Conservation (phyloP, 2,888 invertebrate genomes). For the Ecliptopera silaceata region DNA sequence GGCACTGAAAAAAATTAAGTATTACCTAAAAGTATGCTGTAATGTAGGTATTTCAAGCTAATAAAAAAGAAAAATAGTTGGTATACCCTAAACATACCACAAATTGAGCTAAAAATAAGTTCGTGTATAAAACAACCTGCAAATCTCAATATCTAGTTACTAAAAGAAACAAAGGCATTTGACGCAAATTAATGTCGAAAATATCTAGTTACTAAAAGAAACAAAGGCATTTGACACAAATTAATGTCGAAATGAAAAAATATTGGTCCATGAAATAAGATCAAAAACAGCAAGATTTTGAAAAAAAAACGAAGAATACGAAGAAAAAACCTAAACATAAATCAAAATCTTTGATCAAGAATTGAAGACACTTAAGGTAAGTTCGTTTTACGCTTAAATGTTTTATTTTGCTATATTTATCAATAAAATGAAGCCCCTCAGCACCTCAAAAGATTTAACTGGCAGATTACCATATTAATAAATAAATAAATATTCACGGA, state of each 20-base stretch:
- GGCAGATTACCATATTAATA: no score
- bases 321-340: conserved; percentile 16
- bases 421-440: no score
- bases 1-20: no score
- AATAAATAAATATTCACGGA: no score
- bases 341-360: conserved; percentile 4
- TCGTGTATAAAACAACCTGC: neutral
- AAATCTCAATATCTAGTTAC: neutral
- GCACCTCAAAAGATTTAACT: no score
- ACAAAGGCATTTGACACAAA: neutral
- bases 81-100: neutral
- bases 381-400: neutral
- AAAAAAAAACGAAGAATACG: conserved; percentile 1
- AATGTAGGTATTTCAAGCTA: no score
- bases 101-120: neutral
- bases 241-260: conserved; percentile 1
- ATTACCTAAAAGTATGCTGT: no score
- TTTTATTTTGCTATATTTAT: neutral
- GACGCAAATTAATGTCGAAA: neutral
- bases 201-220: neutral
- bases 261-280: conserved; percentile 27
- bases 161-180: neutral
- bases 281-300: conserved; percentile 9
- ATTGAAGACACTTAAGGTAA: conserved; percentile 8
- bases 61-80: no score